These are phyloP conservation scores for Drosophila multiciliata DNA, from an alignment of 2,888 invertebrate species.

Conservation along the genomic window DNA sequence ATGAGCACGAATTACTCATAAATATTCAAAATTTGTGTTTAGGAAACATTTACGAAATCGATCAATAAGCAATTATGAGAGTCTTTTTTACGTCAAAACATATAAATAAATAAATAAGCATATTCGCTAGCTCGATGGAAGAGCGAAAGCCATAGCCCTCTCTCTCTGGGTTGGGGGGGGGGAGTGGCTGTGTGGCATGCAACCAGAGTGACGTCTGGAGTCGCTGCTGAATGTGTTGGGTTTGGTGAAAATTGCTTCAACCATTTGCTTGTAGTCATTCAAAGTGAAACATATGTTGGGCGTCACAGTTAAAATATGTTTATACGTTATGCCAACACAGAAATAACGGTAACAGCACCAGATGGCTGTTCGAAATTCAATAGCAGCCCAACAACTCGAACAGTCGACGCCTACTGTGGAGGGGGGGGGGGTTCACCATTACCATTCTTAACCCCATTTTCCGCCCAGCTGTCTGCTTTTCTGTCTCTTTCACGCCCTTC, in stretches of 20 bases:
- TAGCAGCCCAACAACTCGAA: constrained; percentile 46
- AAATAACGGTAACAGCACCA: constrained; percentile 18
- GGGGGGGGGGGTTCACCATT: too few species aligned
- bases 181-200: background rate
- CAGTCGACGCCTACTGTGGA: constrained; percentile 28
- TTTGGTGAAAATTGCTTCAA: constrained; percentile 74
- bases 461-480: background rate
- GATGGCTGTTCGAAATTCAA: constrained; percentile 41
- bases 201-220: background rate
- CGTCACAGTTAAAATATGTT: constrained; percentile 69
- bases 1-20: constrained; percentile 47
- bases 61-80: constrained; percentile 76
- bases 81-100: constrained; percentile 29
- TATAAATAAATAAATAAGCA: constrained; percentile 60
- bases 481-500: constrained; percentile 22
- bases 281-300: constrained; percentile 76
- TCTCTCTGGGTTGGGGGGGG: background rate
- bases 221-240: constrained; percentile 53
- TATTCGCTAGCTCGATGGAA: constrained; percentile 16
- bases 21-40: constrained; percentile 37
- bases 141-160: constrained; percentile 24
- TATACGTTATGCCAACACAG: constrained; percentile 29
- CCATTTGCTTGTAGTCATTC: constrained; percentile 73
- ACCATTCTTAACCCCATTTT: background rate
- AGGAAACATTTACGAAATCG: constrained; percentile 65